These are phyloP conservation scores for Montipora capricornis DNA, from an alignment of 64 coral and sea anemone genomes.

Conservation along the genomic window DNA sequence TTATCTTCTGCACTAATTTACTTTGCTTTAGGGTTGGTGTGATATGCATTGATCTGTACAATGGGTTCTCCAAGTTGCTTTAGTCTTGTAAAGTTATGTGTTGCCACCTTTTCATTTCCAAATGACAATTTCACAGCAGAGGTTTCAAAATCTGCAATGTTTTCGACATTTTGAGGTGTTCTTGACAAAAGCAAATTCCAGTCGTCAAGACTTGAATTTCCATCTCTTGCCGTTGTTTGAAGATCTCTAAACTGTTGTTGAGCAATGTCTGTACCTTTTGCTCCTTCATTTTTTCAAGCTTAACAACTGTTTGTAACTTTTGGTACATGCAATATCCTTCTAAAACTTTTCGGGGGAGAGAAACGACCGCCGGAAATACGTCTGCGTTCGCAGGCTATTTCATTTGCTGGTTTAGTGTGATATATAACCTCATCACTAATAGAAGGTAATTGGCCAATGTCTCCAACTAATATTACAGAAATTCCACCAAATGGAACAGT, in stretches of 20 bases:
- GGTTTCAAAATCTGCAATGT: too few species aligned
- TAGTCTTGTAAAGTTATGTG: too few species aligned
- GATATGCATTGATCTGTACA: too few species aligned
- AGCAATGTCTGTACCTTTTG: background rate
- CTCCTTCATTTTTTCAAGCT: background rate
- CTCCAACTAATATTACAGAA: slow-evolving; percentile 61
- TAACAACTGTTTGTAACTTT: background rate
- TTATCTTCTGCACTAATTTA: slow-evolving; percentile 42
- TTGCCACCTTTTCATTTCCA: too few species aligned
- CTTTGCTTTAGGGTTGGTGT: slow-evolving; percentile 16
- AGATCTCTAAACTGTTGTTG: background rate
- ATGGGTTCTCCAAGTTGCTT: too few species aligned
- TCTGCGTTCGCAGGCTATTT: background rate
- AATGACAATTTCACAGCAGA: too few species aligned
- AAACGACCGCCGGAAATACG: too few species aligned
- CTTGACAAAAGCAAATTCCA: background rate
- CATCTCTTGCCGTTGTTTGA: slow-evolving; percentile 1
- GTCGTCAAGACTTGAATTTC: slow-evolving; percentile 7
- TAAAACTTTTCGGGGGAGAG: background rate
- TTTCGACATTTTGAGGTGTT: background rate
- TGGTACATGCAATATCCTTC: slow-evolving; percentile 21
- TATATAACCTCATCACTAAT: slow-evolving; percentile 65
- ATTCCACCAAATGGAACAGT: slow-evolving; percentile 60
- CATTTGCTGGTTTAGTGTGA: slow-evolving; percentile 59
- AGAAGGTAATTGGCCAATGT: slow-evolving; percentile 62